Base-by-base conservation (phyloP, 2,888 invertebrate species). In the Apodemia hepburni region DNA sequence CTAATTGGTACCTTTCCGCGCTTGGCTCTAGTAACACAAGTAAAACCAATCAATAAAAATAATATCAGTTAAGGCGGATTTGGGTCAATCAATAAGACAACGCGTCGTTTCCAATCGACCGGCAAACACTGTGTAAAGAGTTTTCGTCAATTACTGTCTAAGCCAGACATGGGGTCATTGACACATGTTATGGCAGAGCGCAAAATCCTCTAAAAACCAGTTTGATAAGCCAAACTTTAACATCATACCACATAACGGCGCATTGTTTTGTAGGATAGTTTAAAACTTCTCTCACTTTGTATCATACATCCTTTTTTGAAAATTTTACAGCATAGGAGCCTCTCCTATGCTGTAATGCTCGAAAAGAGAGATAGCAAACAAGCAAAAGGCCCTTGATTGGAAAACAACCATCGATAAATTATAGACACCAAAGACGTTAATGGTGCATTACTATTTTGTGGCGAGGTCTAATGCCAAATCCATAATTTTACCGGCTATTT, bases 11-110 rank as follows among this genome's bases (percentile, higher is more conserved):
- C 38, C 12, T 38, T 38, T 15, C 38, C 38, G 12, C 38, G 38
- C 38, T 11, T 38, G 38, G 15, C 38, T 38, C 38, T 38, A 15
- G 3, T 12, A 3, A 38, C 12, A 3, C 38, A 2, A 38, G 3
- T 45, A 61, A 63, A 66, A 60, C 17, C 45, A 47, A 61, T 62
- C 60, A 33, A 51, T 51, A 51, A 51, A 51, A 51, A 22, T 49
- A 49, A 49, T 51, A 51, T 51, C 51, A 12, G 51, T 22, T 3
- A 22, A 12, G 22, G 51, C 71, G 74, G 76, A 86, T 84, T 82
- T 83, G 74, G 87, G 85, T 87, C 87, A 87, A 87, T 87, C 87
- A 76, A 87, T 87, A 86, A 71, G 73, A 78, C 74, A 78, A 75
- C 74, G 76, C 73, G 64, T 61, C 66, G 71, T 70, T 72, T 73